A percentile compares a stretch with the other conserved stretches of the same genome.
Evolutionary conservation across 2,113 vertebrate genomes (phyloP).

Genomic region (Isurus oxyrinchus): DNA sequence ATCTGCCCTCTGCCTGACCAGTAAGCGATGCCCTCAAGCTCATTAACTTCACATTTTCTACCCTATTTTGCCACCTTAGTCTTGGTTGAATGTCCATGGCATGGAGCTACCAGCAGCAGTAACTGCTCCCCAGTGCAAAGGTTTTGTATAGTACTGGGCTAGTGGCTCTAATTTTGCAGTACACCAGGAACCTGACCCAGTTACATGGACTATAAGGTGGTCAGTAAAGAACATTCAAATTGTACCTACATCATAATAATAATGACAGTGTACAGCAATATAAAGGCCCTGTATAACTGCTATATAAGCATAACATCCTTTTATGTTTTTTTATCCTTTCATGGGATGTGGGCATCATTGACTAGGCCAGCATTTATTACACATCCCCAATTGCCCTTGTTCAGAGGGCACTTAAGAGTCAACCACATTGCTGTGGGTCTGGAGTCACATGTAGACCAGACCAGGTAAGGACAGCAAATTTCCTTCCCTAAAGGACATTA

Average conservation of each 20-base stretch:
- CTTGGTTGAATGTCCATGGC: neutral
- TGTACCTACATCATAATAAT: neutral
- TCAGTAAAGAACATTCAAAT: neutral
- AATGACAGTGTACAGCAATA: neutral
- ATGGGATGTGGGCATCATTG: too few relatives aligned
- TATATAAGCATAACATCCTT: too few relatives aligned
- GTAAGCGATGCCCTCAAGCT: neutral
- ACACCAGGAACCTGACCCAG: neutral
- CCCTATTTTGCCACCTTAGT: neutral
- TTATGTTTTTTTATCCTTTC: too few relatives aligned
- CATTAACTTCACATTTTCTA: neutral
- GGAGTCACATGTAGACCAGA: too few relatives aligned
- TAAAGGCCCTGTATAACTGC: too few relatives aligned
- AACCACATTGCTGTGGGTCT: too few relatives aligned
- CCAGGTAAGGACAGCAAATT: too few relatives aligned
- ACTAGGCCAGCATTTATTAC: too few relatives aligned
- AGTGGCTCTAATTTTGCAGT: neutral
- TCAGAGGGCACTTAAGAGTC: too few relatives aligned
- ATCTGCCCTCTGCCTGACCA: neutral
- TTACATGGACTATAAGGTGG: neutral
- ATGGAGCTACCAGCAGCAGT: neutral
- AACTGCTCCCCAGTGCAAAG: neutral
- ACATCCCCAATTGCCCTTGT: too few relatives aligned
- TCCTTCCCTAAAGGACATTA: too few relatives aligned
- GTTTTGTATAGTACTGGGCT: neutral